Percentiles rank a stretch among this genome's conserved stretches.
phyloP scores from a whole-genome alignment of 2,888 invertebrate species.

The Dasysyrphus albostriatus region DNA sequence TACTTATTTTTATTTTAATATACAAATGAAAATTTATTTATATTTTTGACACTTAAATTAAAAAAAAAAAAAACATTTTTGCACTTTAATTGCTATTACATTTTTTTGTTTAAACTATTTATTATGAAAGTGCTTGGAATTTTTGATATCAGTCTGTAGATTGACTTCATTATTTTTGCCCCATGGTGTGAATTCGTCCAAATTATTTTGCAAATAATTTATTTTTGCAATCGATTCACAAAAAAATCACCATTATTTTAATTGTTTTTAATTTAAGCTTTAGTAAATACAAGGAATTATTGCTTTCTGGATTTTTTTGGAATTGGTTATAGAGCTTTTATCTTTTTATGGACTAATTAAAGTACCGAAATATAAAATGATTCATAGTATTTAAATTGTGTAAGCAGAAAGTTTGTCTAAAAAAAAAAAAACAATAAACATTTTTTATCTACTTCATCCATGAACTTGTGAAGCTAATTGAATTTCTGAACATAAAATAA shows the following conservation, averaged over 20 bases:
- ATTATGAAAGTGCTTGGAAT: background rate
- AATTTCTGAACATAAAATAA: too few species aligned
- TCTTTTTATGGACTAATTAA: too few species aligned
- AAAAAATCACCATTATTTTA: background rate
- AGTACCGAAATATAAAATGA: too few species aligned
- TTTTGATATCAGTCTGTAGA: background rate
- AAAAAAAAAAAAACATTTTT: conserved; percentile 1
- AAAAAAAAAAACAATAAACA: too few species aligned
- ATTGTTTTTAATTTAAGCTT: too few species aligned
- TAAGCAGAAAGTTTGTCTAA: too few species aligned
- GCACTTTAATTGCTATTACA: conserved; percentile 33
- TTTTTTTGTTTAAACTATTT: background rate
- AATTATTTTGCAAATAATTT: background rate
- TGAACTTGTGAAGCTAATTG: too few species aligned
- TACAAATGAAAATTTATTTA: background rate
- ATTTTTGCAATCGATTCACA: background rate
- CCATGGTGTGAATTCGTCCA: background rate
- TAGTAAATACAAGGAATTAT: too few species aligned
- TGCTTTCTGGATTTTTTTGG: too few species aligned
- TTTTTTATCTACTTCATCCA: too few species aligned
- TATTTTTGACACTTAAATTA: conserved; percentile 11
- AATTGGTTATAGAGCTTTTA: too few species aligned
- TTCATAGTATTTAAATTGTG: too few species aligned
- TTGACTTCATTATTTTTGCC: background rate
- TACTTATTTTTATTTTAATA: conserved; percentile 4